Base-by-base conservation (phyloP, 2,888 invertebrate genomes). In the Agrotis puta region DNA sequence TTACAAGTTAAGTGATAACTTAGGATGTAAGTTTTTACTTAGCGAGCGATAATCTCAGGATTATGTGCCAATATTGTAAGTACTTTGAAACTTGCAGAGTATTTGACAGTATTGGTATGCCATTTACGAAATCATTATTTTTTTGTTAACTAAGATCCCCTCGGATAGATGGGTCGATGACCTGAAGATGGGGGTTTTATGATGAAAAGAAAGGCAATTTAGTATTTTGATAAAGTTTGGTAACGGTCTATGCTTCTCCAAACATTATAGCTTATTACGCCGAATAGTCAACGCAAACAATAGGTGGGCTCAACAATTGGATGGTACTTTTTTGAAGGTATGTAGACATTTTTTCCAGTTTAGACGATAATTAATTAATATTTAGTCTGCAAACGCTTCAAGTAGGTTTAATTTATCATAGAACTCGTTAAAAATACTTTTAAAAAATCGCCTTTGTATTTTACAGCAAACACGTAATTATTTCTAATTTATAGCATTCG, bases 31-130 rank as follows among this genome's bases (percentile, higher is more conserved):
- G 79, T 74, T 69, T 50, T 48, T 59, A 22, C 63, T 66, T 66
- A 59, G 43, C 18, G 45, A 13, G n/a, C 27, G 47, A 57, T 77
- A 63, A 72, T 73, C 76, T 63, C 47, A 0, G 33, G 66, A 63
- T 73, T 63, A 73, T 73, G 50, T 58, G 64, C 50, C 57, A 69
- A 79, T 51, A 57, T 61, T 56, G 7, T 48, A 48, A 64, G 64
- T 74, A 57, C 33, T 72, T 63, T 43, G 22, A 48, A 33, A 65
- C 61, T 77, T 48, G 51, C 48, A 6, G 11, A 57, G 16, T 53
- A 24, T 61, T 76, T n/a, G 13, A 14, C n/a, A 3, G 13, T 59
- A 77, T 77, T 51, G 53, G 45, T 58, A 59, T 57, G 11, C 54
- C 27, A 56, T 71, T 76, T 20, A 20, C 24, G 59, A 64, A 61